Evolutionary conservation across 2,888 invertebrate species (phyloP).

Genomic region (Oeneis ivallda): DNA sequence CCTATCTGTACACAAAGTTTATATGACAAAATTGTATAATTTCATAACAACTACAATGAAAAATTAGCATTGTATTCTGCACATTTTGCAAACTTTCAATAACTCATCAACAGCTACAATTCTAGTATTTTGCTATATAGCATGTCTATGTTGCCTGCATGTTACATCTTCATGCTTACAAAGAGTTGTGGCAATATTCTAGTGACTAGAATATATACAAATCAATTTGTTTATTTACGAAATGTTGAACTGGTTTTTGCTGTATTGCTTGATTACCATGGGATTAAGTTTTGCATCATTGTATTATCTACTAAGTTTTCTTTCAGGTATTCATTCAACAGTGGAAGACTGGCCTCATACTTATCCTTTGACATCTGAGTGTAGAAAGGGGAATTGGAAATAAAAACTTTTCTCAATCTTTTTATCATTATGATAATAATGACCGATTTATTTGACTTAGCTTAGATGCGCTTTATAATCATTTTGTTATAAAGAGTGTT

Average conservation of each 20-base stretch:
- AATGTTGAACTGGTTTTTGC: not conserved
- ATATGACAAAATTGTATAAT: not conserved
- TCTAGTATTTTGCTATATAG: not conserved
- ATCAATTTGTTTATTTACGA: not conserved
- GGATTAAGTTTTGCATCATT: not conserved
- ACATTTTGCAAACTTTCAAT: not conserved
- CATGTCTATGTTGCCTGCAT: not conserved
- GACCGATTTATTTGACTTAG: not conserved
- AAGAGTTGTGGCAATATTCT: not conserved
- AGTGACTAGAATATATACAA: too few relatives aligned
- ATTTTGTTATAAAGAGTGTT: not conserved
- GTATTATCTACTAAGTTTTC: not conserved
- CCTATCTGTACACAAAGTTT: not conserved
- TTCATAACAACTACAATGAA: not conserved
- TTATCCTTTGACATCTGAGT: not conserved
- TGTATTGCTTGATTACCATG: conserved; percentile 2
- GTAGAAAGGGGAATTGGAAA: too few relatives aligned
- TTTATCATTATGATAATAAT: not conserved
- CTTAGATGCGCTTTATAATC: not conserved
- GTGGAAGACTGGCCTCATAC: not conserved
- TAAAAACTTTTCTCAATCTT: too few relatives aligned
- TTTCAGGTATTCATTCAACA: conserved; percentile 2
- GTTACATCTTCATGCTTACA: not conserved
- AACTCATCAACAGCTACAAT: not conserved
- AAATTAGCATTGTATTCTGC: not conserved